Conservation (phyloP, 2,888 invertebrate genomes). For the Erebia aethiops region DNA sequence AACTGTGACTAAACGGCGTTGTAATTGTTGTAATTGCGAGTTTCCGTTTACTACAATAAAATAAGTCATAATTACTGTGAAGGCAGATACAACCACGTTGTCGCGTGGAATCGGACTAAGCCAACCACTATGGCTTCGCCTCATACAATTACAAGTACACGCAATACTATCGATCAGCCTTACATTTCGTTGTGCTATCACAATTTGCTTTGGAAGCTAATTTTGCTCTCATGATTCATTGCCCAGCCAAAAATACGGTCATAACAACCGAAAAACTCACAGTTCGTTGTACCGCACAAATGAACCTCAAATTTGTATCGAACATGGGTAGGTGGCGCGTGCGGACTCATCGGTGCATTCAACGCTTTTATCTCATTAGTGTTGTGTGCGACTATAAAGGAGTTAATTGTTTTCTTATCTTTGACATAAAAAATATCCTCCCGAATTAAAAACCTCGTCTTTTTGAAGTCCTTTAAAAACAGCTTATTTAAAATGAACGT, state of each 20-base stretch:
- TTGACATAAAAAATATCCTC: background rate
- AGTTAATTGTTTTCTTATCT: background rate
- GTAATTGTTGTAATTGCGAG: constrained; percentile 56
- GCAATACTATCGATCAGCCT: constrained; percentile 57
- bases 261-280: constrained; percentile 21
- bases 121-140: constrained; percentile 70
- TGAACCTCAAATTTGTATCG: constrained; percentile 47
- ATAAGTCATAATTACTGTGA: constrained; percentile 52
- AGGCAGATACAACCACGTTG: constrained; percentile 59
- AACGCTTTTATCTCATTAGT: constrained; percentile 61
- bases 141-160: constrained; percentile 64
- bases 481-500: no score
- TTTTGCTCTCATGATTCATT: constrained; percentile 27
- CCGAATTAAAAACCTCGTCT: no score
- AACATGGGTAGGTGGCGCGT: constrained; percentile 53
- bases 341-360: constrained; percentile 64
- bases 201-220: constrained; percentile 22
- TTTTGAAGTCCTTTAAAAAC: no score
- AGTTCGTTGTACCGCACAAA: constrained; percentile 32
- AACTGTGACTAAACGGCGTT: constrained; percentile 43
- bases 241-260: constrained; percentile 24
- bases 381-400: background rate
- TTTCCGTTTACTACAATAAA: constrained; percentile 64
- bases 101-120: constrained; percentile 50
- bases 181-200: constrained; percentile 29